Evolutionary conservation across 2,113 vertebrate species (phyloP).

Genomic region (Grammomys surdaster): DNA sequence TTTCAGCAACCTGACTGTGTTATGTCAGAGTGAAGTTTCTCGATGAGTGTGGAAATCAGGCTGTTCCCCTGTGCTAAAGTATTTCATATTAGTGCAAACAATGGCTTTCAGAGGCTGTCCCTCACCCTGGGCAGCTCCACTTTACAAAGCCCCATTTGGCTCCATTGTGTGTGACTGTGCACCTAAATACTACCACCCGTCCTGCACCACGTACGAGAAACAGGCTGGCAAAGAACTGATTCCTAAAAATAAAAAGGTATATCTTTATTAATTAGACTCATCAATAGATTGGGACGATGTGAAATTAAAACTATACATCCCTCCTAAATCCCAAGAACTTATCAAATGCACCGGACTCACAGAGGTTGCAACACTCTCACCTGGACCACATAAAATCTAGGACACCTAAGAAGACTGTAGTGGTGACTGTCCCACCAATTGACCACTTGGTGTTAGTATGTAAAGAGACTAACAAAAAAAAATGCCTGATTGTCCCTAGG

Average conservation of each 20-base stretch:
- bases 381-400: background rate
- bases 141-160: background rate
- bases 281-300: background rate
- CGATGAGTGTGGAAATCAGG: background rate
- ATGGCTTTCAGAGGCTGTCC: background rate
- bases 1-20: constrained; percentile 31
- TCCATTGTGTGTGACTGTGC: background rate
- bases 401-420: background rate
- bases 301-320: background rate
- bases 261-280: background rate
- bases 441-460: background rate
- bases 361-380: background rate
- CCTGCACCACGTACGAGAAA: background rate
- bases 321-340: background rate
- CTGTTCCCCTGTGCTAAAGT: background rate
- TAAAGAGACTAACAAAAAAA: background rate
- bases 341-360: background rate
- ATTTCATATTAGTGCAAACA: background rate
- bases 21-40: background rate
- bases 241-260: background rate
- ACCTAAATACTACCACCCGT: background rate
- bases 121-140: background rate
- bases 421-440: background rate
- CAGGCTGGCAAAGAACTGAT: background rate
- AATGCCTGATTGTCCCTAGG: background rate